Conservation (phyloP, 2,797 vertebrate genomes). For the Xyrichtys novacula region DNA sequence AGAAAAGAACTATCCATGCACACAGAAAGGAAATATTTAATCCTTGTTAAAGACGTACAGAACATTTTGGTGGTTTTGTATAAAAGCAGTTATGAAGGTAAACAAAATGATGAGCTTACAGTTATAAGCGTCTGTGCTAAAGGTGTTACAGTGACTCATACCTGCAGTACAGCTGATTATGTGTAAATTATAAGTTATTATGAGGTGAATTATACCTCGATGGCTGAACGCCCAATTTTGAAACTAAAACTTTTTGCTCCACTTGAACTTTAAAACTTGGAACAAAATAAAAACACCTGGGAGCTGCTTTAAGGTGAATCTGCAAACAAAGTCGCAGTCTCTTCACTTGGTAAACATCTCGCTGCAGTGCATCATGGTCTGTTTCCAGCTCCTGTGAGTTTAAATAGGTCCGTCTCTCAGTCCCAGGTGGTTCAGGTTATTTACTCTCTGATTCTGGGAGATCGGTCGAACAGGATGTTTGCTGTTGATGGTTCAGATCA, state of each 20-base stretch:
- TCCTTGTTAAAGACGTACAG: background rate
- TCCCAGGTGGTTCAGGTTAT: background rate
- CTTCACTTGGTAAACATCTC: background rate
- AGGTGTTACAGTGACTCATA: background rate
- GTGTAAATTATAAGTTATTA: background rate
- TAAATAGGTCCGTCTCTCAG: background rate
- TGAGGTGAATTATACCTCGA: background rate
- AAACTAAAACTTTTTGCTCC: background rate
- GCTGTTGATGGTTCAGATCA: background rate
- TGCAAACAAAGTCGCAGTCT: background rate
- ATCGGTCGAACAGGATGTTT: background rate
- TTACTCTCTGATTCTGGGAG: background rate
- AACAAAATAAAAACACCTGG: background rate
- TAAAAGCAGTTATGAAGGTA: background rate
- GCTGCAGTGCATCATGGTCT: background rate
- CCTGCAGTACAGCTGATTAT: background rate
- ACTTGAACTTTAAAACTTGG: slow-evolving; percentile 1
- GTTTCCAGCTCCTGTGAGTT: background rate
- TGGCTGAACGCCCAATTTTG: background rate
- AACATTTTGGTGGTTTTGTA: background rate
- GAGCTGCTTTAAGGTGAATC: background rate
- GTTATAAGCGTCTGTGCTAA: background rate
- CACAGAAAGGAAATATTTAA: background rate
- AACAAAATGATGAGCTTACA: background rate
- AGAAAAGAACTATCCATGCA: no score